phyloP scores from a whole-genome alignment of 2,888 invertebrate species.

The Mesodorylaimus sp. region DNA sequence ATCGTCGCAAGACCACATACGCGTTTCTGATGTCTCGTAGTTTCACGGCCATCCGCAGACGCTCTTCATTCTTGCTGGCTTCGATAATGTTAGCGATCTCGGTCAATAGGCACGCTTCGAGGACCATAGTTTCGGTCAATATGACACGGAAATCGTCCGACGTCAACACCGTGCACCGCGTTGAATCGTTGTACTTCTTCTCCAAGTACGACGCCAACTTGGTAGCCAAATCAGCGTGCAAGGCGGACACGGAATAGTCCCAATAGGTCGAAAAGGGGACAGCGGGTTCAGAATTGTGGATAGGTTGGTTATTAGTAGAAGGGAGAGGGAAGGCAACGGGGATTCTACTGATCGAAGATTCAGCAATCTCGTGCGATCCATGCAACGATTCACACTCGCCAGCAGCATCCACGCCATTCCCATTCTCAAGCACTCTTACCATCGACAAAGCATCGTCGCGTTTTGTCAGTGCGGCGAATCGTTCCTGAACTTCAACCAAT shows the following conservation, averaged over 20 bases:
- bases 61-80: not conserved
- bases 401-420: not conserved
- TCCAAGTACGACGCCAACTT: not conserved
- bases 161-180: no score
- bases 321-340: no score
- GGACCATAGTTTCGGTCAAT: not conserved
- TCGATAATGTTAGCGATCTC: constrained; percentile 1
- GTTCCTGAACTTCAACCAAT: not conserved
- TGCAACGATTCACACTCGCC: no score
- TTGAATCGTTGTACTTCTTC: not conserved
- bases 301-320: not conserved
- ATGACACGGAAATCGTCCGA: not conserved
- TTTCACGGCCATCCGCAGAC: not conserved
- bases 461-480: not conserved
- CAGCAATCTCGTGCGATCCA: no score
- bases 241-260: not conserved
- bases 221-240: not conserved
- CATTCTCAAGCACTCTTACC: no score
- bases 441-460: not conserved
- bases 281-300: not conserved
- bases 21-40: not conserved
- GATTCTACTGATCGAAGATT: no score
- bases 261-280: not conserved
- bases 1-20: not conserved
- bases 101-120: not conserved